Conservation (phyloP, 1,140 invertebrate species). For the Drosophila lacertosa region DNA sequence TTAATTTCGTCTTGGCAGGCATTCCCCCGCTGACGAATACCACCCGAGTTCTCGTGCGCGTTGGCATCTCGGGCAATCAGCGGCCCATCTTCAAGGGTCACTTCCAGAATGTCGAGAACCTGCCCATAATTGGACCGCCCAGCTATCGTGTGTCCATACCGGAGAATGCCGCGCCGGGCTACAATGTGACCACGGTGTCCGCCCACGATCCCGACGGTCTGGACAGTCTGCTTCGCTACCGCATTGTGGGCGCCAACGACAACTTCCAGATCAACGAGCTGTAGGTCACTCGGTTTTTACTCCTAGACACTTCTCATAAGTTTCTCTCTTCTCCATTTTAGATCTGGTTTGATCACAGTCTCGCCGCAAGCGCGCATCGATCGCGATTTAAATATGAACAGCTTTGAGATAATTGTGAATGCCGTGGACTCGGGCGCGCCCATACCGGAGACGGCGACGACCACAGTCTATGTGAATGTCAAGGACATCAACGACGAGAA, state of each 20-base stretch:
- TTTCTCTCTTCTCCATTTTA: slow-evolving; percentile 61
- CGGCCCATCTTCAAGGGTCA: slow-evolving; percentile 90
- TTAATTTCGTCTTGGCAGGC: slow-evolving; percentile 29
- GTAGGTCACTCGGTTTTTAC: slow-evolving; percentile 82
- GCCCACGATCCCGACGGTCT: slow-evolving; percentile 91
- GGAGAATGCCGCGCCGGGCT: slow-evolving; percentile 89
- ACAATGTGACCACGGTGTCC: slow-evolving; percentile 88
- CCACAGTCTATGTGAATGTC: slow-evolving; percentile 89
- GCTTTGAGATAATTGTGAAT: slow-evolving; percentile 90
- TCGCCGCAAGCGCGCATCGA: slow-evolving; percentile 90
- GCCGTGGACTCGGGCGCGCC: slow-evolving; percentile 90
- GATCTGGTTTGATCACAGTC: slow-evolving; percentile 89
- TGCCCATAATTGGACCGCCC: slow-evolving; percentile 86
- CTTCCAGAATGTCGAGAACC: slow-evolving; percentile 86
- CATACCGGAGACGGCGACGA: slow-evolving; percentile 90
- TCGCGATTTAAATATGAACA: slow-evolving; percentile 87
- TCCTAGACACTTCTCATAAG: not conserved
- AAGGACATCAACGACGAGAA: slow-evolving; percentile 93
- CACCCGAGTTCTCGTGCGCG: slow-evolving; percentile 87
- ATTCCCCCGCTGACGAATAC: slow-evolving; percentile 88
- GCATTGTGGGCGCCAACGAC: slow-evolving; percentile 91
- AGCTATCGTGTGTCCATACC: slow-evolving; percentile 88
- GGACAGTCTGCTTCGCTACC: slow-evolving; percentile 89
- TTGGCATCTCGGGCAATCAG: slow-evolving; percentile 91
- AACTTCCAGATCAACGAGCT: slow-evolving; percentile 91